Percentiles rank a stretch among this genome's conserved stretches.
These are phyloP conservation scores for Thunnus albacares DNA, from an alignment of 2,797 vertebrate genomes.

Conservation along the genomic window DNA sequence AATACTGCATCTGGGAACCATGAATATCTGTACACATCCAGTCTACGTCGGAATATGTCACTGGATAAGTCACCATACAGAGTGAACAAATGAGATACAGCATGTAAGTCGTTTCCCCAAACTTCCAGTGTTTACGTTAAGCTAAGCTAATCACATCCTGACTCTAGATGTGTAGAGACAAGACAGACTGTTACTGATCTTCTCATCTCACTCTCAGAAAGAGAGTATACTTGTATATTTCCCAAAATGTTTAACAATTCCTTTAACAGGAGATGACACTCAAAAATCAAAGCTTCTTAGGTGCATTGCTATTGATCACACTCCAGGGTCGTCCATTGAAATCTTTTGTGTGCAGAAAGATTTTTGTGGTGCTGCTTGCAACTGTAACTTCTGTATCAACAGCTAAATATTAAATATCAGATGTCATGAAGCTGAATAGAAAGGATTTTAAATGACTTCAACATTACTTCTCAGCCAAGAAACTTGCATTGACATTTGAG, in stretches of 20 bases:
- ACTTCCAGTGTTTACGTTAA: neutral
- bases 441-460: conserved; percentile 8
- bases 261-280: conserved; percentile 24
- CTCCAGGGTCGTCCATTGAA: neutral
- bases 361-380: neutral
- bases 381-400: neutral
- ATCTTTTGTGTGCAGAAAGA: neutral
- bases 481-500: conserved; percentile 52
- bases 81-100: no score
- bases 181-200: neutral
- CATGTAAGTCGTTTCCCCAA: no score
- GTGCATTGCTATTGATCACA: neutral
- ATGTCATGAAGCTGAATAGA: conserved; percentile 19
- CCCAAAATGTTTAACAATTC: neutral
- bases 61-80: no score
- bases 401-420: conserved; percentile 11
- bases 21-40: no score
- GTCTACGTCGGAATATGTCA: no score
- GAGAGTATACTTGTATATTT: neutral
- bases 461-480: neutral
- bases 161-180: neutral
- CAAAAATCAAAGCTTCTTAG: conserved; percentile 38
- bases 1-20: no score
- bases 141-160: neutral
- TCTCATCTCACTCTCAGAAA: neutral